Base-by-base conservation (phyloP, 2,113 vertebrate species). In the Clupea harengus region DNA sequence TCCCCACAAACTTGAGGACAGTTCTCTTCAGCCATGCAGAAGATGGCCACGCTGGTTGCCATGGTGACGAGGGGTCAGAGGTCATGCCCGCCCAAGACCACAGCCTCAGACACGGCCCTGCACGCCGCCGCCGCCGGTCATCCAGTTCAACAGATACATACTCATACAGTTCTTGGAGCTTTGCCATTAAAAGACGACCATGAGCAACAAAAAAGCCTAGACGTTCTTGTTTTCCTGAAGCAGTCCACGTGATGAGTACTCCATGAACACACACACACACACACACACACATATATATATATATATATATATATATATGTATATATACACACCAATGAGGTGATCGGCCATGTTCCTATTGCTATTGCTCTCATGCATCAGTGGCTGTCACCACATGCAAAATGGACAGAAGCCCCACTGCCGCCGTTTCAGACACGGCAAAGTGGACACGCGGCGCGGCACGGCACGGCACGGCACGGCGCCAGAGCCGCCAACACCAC, bases 1-100 rank as follows among this genome's bases (percentile, higher is more conserved):
- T 78, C 72, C 72, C 13, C 72, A 78, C 39, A 13, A 78, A 78
- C 72, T 78, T 39, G 72, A 78, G 72, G 72, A 78, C 72, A 28
- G 72, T 78, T 78, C 28, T 72, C 10, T 25, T 72, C 64, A 72
- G 64, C 64, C 64, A 72, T 72, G 64, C 64, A 72, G 28, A 32
- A 72, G 64, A 72, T 72, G 64, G 64, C 64, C 64, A 72, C 32
- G 64, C 25, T 72, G 64, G 64, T 72, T 32, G 64, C 64, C 25
- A 13, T 28, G 25, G 25, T 25, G 15, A 32, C 17, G 52, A 8
- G 81, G 67, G 44, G 50, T 83, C 39, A 47, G 81, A 54, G 39
- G n/a, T 72, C 64, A n/a, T n/a, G 57, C 57, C 57, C 6, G 6
- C 3, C 52, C 52, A 54, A 0, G 15, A 9, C 22, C 57, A n/a